phyloP scores from a whole-genome alignment of 2,113 vertebrate species.

The Desmodus rotundus region DNA sequence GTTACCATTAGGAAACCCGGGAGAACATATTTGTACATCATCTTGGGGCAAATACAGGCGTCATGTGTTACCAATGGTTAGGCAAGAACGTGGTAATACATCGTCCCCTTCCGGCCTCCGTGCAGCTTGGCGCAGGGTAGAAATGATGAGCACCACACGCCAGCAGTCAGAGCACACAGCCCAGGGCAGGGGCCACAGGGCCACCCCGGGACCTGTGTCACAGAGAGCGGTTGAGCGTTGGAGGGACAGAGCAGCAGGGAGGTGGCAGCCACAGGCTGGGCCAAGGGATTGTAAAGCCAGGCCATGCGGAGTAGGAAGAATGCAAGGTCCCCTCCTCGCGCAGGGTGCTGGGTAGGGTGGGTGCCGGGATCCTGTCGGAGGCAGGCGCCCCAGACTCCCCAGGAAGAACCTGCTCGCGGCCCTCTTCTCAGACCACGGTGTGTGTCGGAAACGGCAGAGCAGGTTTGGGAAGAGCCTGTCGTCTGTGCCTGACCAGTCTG shows the following conservation, averaged over 20 bases:
- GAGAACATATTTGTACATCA: constrained; percentile 76
- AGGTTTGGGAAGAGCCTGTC: no score
- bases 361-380: fast-evolving
- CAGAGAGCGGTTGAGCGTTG: not conserved
- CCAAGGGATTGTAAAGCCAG: fast-evolving
- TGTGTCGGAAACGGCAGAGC: not conserved
- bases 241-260: fast-evolving
- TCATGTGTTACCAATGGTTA: constrained; percentile 72
- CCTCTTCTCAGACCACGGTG: not conserved
- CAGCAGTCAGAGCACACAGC: fast-evolving
- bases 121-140: not conserved
- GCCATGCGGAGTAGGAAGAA: fast-evolving
- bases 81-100: constrained; percentile 60
- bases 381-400: not conserved
- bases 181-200: fast-evolving
- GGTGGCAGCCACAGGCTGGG: fast-evolving
- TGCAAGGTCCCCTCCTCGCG: fast-evolving
- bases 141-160: not conserved
- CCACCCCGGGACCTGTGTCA: not conserved
- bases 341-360: fast-evolving
- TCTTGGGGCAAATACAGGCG: constrained; percentile 74
- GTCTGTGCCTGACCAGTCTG: fast-evolving
- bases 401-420: not conserved
- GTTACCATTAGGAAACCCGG: constrained; percentile 74
- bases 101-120: constrained; percentile 38